These are phyloP conservation scores for Calameuta pallipes DNA, from an alignment of 2,888 invertebrate genomes.

Conservation along the genomic window DNA sequence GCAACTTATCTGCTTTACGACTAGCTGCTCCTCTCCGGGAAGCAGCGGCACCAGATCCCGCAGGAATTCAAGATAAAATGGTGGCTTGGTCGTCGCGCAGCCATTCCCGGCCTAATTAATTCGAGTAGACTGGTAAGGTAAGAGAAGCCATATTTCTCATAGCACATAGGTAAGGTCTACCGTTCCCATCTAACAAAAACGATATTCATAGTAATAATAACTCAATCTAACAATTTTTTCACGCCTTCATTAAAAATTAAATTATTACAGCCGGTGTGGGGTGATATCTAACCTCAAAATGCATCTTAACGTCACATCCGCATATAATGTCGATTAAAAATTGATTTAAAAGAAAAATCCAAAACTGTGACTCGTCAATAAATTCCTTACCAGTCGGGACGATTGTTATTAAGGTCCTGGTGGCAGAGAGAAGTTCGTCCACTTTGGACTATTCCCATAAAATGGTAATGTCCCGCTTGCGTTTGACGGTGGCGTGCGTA, in stretches of 20 bases:
- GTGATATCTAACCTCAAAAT: background rate
- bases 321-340: background rate
- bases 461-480: background rate
- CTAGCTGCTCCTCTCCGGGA: conserved; percentile 46
- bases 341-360: background rate
- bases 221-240: background rate
- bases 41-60: conserved; percentile 14
- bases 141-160: background rate
- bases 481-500: conserved; percentile 7
- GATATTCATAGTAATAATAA: background rate
- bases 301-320: background rate
- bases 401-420: background rate
- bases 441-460: background rate
- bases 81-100: conserved; percentile 24
- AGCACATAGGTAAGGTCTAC: background rate
- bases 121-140: background rate
- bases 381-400: background rate
- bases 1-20: conserved; percentile 65
- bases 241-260: background rate
- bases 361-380: background rate
- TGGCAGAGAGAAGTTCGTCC: background rate
- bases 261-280: background rate
- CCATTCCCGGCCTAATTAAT: conserved; percentile 17
- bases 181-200: background rate
- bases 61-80: conserved; percentile 48